Evolutionary conservation across 2,113 vertebrate genomes (phyloP).

Genomic region (Saimiri boliviensis): DNA sequence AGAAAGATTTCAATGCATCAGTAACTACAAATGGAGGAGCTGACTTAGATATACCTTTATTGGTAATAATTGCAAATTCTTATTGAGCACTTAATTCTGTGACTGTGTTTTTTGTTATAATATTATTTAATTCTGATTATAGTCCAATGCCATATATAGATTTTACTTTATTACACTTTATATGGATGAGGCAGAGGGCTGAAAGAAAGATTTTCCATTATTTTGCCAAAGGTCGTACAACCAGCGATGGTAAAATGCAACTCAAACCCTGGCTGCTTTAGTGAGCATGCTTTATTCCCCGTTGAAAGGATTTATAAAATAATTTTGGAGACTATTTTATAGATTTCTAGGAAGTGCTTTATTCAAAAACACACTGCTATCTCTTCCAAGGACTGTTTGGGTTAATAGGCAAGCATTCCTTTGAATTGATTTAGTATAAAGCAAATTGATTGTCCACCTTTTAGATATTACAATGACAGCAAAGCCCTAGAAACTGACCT

Average conservation of each 20-base stretch:
- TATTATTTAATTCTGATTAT: background rate
- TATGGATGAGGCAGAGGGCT: background rate
- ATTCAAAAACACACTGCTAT: background rate
- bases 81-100: background rate
- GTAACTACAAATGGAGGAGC: background rate
- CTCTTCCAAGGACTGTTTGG: background rate
- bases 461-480: background rate
- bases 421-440: background rate
- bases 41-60: background rate
- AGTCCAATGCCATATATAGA: background rate
- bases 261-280: background rate
- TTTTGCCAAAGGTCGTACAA: background rate
- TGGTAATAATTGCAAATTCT: background rate
- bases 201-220: background rate
- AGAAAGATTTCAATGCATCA: background rate
- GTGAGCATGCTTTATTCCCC: background rate
- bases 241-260: background rate
- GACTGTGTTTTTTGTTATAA: background rate
- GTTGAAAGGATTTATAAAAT: background rate
- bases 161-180: background rate
- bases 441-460: conserved; percentile 19
- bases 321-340: background rate
- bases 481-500: background rate
- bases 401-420: background rate
- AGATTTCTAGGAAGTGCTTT: background rate